phyloP scores from a whole-genome alignment of 2,888 invertebrate species.

The Rhaphigaster nebulosa region DNA sequence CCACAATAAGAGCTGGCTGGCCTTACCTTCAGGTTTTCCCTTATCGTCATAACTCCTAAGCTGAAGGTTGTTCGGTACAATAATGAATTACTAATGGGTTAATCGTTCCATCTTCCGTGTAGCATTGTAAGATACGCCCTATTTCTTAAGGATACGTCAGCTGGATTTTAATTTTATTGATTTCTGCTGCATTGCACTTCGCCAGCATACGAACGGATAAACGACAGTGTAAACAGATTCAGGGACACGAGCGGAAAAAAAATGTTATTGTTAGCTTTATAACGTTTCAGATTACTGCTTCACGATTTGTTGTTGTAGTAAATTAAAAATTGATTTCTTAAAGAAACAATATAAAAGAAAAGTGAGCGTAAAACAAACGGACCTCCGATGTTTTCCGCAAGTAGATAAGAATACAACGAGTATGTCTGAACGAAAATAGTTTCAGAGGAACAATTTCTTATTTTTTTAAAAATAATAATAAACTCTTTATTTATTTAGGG shows the following conservation, averaged over 20 bases:
- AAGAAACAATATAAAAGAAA: too few relatives aligned
- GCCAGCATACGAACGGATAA: too few relatives aligned
- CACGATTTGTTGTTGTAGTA: neutral
- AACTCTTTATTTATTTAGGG: too few relatives aligned
- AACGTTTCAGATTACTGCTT: neutral
- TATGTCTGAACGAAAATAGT: too few relatives aligned
- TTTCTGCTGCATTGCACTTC: conserved; percentile 2
- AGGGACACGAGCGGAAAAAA: neutral
- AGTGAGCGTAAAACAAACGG: too few relatives aligned
- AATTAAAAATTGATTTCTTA: neutral
- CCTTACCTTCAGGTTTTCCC: neutral
- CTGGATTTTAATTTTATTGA: neutral
- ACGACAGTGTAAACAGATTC: neutral
- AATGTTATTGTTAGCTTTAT: neutral
- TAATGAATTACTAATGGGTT: neutral
- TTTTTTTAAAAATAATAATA: too few relatives aligned
- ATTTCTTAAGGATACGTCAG: neutral
- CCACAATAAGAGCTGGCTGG: too few relatives aligned
- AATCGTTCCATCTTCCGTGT: neutral
- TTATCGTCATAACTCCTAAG: neutral
- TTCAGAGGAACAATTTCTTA: too few relatives aligned
- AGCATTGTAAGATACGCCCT: neutral
- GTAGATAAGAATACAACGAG: too few relatives aligned
- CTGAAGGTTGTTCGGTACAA: neutral
- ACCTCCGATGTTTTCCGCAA: too few relatives aligned